phyloP scores from a whole-genome alignment of 2,888 invertebrate genomes.

The Adela reaumurella region DNA sequence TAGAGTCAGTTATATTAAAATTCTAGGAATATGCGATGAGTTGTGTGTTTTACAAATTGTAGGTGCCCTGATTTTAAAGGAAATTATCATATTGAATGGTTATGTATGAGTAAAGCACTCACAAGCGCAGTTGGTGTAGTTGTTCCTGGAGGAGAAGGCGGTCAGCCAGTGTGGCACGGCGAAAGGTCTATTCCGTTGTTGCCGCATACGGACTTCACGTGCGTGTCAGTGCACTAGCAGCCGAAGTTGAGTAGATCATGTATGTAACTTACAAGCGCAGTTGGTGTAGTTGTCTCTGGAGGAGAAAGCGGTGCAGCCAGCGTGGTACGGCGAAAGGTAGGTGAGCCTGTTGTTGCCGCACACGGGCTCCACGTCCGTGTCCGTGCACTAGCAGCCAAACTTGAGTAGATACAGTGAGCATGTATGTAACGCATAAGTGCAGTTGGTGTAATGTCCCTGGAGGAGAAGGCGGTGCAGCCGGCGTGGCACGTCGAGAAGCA shows the following conservation, averaged over 20 bases:
- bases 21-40: no score
- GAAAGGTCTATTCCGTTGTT: conserved; percentile 80
- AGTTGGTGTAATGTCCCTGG: conserved; percentile 73
- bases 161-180: conserved; percentile 85
- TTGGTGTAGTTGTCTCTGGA: conserved; percentile 84
- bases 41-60: no score
- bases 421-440: conserved; percentile 64
- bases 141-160: conserved; percentile 64
- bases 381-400: conserved; percentile 87
- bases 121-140: conserved; percentile 82
- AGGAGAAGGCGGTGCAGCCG: conserved; percentile 72
- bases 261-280: conserved; percentile 76
- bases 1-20: no score
- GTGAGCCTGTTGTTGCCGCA: conserved; percentile 92
- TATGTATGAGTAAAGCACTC: no score
- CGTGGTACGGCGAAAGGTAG: conserved; percentile 95
- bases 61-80: no score
- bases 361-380: conserved; percentile 86
- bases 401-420: conserved; percentile 56
- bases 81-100: no score
- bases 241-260: conserved; percentile 59
- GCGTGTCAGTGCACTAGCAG: conserved; percentile 72
- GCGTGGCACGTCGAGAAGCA: conserved; percentile 89
- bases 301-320: conserved; percentile 84
- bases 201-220: conserved; percentile 80